phyloP scores from a whole-genome alignment of 2,888 invertebrate genomes.

The Theretra japonica region DNA sequence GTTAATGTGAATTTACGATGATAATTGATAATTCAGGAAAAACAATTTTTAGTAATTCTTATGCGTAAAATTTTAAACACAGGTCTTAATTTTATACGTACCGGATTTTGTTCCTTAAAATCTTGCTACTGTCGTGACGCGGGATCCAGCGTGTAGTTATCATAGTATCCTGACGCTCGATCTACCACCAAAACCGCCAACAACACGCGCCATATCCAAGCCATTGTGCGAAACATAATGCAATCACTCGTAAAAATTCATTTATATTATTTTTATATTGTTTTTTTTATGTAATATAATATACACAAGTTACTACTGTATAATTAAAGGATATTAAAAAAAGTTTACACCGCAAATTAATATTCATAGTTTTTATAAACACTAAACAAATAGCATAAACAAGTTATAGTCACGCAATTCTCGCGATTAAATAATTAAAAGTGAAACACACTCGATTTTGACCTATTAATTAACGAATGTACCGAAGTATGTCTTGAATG shows the following conservation, averaged over 20 bases:
- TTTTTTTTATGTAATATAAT: no score
- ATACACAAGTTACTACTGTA: not conserved
- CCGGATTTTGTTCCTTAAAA: conserved; percentile 56
- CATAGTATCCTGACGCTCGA: conserved; percentile 23
- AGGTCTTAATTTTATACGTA: no score
- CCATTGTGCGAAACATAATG: not conserved
- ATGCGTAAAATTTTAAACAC: no score
- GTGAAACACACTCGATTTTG: conserved; percentile 10
- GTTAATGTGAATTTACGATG: no score
- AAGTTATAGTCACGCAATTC: not conserved
- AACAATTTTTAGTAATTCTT: no score
- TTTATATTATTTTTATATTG: no score
- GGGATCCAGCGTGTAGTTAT: conserved; percentile 58
- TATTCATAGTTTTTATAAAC: not conserved
- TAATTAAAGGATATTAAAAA: conserved; percentile 16
- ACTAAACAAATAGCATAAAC: not conserved
- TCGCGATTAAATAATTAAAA: not conserved
- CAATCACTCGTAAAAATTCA: no score
- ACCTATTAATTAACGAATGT: not conserved
- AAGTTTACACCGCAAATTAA: conserved; percentile 5
- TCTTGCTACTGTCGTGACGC: conserved; percentile 38
- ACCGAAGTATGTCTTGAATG: no score
- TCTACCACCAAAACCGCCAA: not conserved
- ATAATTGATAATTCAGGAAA: no score
- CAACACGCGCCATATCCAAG: not conserved